A percentile compares a stretch with the other conserved stretches of the same genome.
phyloP scores from a whole-genome alignment of 2,797 vertebrate genomes.

The Numenius phaeopus region DNA sequence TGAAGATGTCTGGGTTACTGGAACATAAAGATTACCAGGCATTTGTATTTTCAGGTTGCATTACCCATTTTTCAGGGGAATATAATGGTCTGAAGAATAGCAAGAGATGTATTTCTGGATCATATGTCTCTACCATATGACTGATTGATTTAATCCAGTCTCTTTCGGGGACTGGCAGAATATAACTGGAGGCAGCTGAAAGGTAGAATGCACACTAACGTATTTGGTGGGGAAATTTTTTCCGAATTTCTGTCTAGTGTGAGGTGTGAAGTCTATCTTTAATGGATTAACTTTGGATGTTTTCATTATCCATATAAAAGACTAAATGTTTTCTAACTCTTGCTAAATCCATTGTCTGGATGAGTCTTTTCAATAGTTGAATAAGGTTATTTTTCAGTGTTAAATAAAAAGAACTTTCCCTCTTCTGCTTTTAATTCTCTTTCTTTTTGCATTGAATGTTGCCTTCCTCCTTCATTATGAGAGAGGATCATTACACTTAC shows the following conservation, averaged over 20 bases:
- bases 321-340: neutral
- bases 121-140: neutral
- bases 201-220: neutral
- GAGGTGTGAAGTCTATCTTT: neutral
- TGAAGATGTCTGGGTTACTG: neutral
- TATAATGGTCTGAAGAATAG: neutral
- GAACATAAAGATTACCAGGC: neutral
- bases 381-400: neutral
- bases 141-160: neutral
- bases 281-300: neutral
- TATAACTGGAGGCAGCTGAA: neutral
- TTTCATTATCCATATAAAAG: slow-evolving; percentile 19
- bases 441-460: neutral
- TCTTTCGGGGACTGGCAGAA: neutral
- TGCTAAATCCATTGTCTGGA: neutral
- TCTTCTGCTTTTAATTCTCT: slow-evolving; percentile 15
- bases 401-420: slow-evolving; percentile 22
- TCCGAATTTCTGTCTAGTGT: neutral
- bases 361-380: neutral
- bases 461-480: neutral
- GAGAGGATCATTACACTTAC: slow-evolving; percentile 3
- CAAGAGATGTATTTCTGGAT: neutral
- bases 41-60: neutral
- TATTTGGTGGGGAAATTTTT: neutral
- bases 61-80: neutral